Evolutionary conservation across 2,888 invertebrate species (phyloP), one percentile per base, ranked within the genome.

Genomic region (Cantharis rustica): DNA sequence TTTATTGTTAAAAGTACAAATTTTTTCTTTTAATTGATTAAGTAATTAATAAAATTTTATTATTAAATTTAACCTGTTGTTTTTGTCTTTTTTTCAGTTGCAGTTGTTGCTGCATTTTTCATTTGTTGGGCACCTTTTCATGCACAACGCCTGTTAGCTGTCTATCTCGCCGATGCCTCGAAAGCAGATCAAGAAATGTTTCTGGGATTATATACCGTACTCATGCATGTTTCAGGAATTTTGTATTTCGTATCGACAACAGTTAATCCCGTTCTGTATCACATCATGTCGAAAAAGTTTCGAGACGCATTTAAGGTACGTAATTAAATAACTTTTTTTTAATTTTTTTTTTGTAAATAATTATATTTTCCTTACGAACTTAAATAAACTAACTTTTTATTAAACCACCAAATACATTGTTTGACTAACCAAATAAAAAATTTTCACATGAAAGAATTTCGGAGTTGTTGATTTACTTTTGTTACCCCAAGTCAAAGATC

Each of bases 61-160:
- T 31, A 31, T 31, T 31, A 31, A 13, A 31, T 31, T 13, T 31
- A 13, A 13, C 13, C 10, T 31, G n/a, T 31, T 31, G 1, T 13
- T 31, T 31, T 47, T n/a, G n/a, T n/a, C 0, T 47, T 13, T 10
- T 78, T 90, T 89, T 68, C 91, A 95, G 95, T 95, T 83, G 95
- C 96, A 76, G 94, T 97, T 3, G 97, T 97, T 77, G 95, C 96
- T 84, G 95, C 96, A 1, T 95, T 95, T 88, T 95, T 95, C 88
- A 91, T 95, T 77, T 96, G 96, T 87, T 95, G 95, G 95, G 95
- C 95, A 5, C 98, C 98, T 1, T 98, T 97, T 88, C 97, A 98
- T 89, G 94, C 96, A 11, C 98, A 98, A 87, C 90, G 98, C 71
- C 90, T 98, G 61, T 90, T 96, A 85, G 95, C 95, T 0, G 93